Evolutionary conservation across 2,888 invertebrate genomes (phyloP), one percentile per base, ranked within the genome.

Genomic region (Leptogaster cylindrica): DNA sequence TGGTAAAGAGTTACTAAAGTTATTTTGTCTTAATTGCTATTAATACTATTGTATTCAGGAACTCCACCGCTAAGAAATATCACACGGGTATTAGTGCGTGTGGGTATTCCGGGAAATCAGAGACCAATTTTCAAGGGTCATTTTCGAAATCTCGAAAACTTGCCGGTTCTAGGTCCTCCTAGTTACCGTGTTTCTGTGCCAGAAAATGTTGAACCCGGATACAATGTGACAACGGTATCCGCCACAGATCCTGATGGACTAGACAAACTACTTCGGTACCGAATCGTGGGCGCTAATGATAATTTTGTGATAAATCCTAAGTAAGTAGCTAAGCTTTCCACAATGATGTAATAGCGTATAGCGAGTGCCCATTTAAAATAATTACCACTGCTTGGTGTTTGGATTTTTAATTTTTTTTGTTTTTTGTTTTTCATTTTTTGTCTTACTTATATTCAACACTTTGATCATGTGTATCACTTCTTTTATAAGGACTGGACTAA

Each of bases 201-300:
- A 52, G 92, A 92, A 80, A 89, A 90, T 75, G 87, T 90, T 0
- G 78, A 83, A 2, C 81, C 88, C 1, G 90, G 90, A 1, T 85
- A 86, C 10, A 87, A 87, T 77, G 88, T 93, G 0, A 87, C 90
- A 0, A 85, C 83, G 48, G 88, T 92, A 0, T 78, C 86, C 16
- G 93, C 93, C 0, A 88, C 87, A 67, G 92, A 92, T 79, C 90
- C 91, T 0, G 92, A 92, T 78, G 92, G 91, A 0, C 81, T 89
- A 10, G 90, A 91, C 76, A 84, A 85, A 71, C 79, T 88, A 7
- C 75, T 91, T 0, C 85, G 85, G 0, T 92, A 91, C 75, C 85
- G 88, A 71, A 88, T 92, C 65, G 87, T 89, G 20, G 91, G 91
- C 0, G 88, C 90, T 1, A 89, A 87, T 73, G 92, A 92, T 73